Evolutionary conservation across 2,888 invertebrate genomes (phyloP).

Genomic region (Tupiocoris notatus): DNA sequence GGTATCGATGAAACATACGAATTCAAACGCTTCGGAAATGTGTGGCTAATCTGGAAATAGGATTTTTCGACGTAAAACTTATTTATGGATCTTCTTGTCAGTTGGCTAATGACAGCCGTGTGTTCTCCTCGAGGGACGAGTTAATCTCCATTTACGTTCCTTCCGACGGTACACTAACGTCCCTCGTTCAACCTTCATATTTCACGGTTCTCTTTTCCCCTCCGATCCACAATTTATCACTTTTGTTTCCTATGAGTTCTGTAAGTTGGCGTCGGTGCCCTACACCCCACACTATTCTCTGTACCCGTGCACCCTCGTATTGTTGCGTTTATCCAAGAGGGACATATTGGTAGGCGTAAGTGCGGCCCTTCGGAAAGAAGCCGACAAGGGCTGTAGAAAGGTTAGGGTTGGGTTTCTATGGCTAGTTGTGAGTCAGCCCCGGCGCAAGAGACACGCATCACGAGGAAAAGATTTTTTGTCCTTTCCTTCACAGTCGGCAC

Average conservation of each 20-base stretch:
- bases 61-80: too few relatives aligned
- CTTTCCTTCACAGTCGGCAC: background rate
- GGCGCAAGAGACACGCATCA: background rate
- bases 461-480: background rate
- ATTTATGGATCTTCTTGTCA: too few relatives aligned
- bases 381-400: too few relatives aligned
- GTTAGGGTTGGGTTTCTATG: background rate
- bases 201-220: slow-evolving; percentile 20
- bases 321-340: background rate
- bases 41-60: too few relatives aligned
- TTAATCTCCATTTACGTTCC: background rate
- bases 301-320: background rate
- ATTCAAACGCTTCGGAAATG: too few relatives aligned
- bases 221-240: slow-evolving; percentile 13
- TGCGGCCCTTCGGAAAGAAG: background rate
- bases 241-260: slow-evolving; percentile 15
- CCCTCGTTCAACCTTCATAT: slow-evolving; percentile 17
- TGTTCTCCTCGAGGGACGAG: background rate
- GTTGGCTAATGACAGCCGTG: background rate
- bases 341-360: background rate
- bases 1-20: too few relatives aligned
- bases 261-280: background rate
- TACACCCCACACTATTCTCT: too few relatives aligned
- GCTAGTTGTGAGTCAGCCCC: background rate
- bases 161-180: background rate